Conservation (phyloP, 2,797 vertebrate species). For the Chelon labrosus region DNA sequence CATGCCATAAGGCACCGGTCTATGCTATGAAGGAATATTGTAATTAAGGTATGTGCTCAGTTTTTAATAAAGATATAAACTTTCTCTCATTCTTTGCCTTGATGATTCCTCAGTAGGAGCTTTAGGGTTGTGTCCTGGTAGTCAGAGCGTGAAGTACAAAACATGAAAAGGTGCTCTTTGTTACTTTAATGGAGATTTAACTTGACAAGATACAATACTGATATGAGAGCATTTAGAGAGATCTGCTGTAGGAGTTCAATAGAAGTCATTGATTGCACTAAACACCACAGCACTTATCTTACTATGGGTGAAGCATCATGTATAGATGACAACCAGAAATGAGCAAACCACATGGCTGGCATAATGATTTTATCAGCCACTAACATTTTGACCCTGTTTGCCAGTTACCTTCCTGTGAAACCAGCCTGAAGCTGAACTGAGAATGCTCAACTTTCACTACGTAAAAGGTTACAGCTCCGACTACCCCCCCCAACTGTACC, state of each 20-base stretch:
- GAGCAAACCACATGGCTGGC: not conserved
- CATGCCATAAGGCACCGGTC: slow-evolving; percentile 45
- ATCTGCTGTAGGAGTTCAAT: slow-evolving; percentile 3
- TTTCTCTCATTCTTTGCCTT: slow-evolving; percentile 12
- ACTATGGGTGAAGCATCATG: not conserved
- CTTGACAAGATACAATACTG: not conserved
- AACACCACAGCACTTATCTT: slow-evolving; percentile 26
- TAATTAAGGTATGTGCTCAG: slow-evolving; percentile 44
- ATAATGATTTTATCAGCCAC: not conserved
- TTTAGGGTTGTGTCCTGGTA: not conserved
- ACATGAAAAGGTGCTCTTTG: not conserved
- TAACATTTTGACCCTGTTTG: not conserved
- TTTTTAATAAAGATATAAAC: slow-evolving; percentile 66
- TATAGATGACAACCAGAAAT: not conserved
- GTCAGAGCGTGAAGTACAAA: not conserved
- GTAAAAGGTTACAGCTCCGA: slow-evolving; percentile 2
- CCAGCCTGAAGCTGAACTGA: not conserved
- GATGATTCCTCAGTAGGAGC: not conserved
- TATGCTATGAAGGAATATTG: slow-evolving; percentile 43
- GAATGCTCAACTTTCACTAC: not conserved
- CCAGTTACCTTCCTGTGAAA: not conserved
- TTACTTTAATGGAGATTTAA: not conserved
- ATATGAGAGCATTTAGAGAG: not conserved
- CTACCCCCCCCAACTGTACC: slow-evolving; percentile 4
- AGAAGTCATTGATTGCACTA: slow-evolving; percentile 11